Conservation (phyloP, 2,888 invertebrate species). For the Monopis laevigella region DNA sequence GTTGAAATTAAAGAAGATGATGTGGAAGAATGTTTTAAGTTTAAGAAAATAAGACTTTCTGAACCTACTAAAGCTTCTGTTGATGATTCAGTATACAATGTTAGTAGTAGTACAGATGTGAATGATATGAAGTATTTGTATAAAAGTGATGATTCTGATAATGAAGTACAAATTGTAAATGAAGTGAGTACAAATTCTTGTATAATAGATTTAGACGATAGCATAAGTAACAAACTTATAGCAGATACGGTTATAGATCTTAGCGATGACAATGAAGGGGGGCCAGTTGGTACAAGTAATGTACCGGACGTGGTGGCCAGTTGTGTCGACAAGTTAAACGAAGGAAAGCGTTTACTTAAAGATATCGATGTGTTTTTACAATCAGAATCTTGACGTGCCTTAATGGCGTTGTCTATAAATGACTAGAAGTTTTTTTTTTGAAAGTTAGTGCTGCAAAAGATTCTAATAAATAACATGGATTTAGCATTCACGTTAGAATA, state of each 20-base stretch:
- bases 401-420: no score
- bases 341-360: no score
- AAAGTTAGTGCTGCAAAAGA: no score
- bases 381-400: no score
- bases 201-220: constrained; percentile 41
- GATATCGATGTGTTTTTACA: no score
- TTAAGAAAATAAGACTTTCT: constrained; percentile 45
- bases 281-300: constrained; percentile 37
- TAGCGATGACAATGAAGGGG: constrained; percentile 42
- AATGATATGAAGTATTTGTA: constrained; percentile 25
- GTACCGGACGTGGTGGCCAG: constrained; percentile 58
- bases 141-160: constrained; percentile 38
- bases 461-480: no score
- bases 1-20: constrained; percentile 45
- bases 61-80: constrained; percentile 45
- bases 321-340: constrained; percentile 24
- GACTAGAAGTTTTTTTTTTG: no score
- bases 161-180: constrained; percentile 51
- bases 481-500: no score
- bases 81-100: constrained; percentile 35
- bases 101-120: constrained; percentile 25
- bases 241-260: constrained; percentile 43
- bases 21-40: constrained; percentile 48
- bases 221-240: constrained; percentile 28
- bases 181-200: constrained; percentile 38